Percentiles rank a stretch among this genome's conserved stretches.
These are phyloP conservation scores for Ormyrus pomaceus DNA, from an alignment of 2,888 invertebrate species.

Conservation along the genomic window DNA sequence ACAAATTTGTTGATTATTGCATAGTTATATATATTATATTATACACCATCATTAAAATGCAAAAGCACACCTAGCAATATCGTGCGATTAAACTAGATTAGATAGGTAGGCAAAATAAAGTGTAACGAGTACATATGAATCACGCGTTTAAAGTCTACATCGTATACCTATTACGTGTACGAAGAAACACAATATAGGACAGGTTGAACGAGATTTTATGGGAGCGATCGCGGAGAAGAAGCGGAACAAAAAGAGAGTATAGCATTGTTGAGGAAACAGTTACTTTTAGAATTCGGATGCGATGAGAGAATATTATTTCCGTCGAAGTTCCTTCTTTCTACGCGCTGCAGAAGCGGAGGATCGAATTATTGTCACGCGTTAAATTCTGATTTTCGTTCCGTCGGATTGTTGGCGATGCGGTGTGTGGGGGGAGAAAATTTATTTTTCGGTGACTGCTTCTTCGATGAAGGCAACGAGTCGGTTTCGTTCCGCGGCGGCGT, in stretches of 20 bases:
- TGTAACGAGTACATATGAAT: conserved; percentile 41
- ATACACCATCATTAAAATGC: conserved; percentile 53
- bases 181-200: conserved; percentile 26
- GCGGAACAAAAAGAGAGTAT: conserved; percentile 7
- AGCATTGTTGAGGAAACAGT: conserved; percentile 41
- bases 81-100: conserved; percentile 44
- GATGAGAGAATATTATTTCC: conserved; percentile 20
- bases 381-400: conserved; percentile 7
- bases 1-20: conserved; percentile 66
- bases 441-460: conserved; percentile 41
- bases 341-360: not conserved
- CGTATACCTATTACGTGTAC: conserved; percentile 43
- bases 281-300: conserved; percentile 27
- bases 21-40: conserved; percentile 63
- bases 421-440: conserved; percentile 23
- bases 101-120: conserved; percentile 40
- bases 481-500: conserved; percentile 2
- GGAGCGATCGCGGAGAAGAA: not conserved
- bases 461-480: not conserved
- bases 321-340: conserved; percentile 45
- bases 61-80: conserved; percentile 49
- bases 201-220: conserved; percentile 21
- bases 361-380: not conserved
- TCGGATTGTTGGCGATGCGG: conserved; percentile 1
- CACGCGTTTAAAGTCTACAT: conserved; percentile 40